A percentile compares a stretch with the other conserved stretches of the same genome.
phyloP scores from a whole-genome alignment of 2,888 invertebrate genomes.

The Smittia sp. region DNA sequence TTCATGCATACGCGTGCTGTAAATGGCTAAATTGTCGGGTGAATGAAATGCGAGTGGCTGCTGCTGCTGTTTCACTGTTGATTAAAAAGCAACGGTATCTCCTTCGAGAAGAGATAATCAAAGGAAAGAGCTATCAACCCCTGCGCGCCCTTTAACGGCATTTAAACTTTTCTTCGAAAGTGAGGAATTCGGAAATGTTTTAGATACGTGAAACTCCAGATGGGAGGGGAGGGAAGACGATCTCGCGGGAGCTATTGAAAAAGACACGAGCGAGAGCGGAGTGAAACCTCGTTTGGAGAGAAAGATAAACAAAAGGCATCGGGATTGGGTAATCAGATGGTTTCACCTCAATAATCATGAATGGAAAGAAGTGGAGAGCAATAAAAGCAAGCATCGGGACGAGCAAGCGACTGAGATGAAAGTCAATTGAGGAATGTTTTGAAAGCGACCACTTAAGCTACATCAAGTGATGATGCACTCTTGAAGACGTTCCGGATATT shows the following conservation, averaged over 20 bases:
- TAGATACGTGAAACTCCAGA: no score
- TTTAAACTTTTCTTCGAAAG: no score
- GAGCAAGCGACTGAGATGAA: neutral
- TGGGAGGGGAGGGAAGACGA: no score
- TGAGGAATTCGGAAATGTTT: no score
- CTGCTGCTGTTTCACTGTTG: neutral
- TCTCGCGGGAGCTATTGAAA: neutral
- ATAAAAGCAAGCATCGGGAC: neutral
- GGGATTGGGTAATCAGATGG: neutral
- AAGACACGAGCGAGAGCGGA: neutral
- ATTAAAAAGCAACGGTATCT: neutral
- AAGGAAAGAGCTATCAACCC: neutral
- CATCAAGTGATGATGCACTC: constrained; percentile 15
- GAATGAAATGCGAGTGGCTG: neutral
- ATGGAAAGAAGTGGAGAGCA: neutral
- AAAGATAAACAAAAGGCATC: neutral
- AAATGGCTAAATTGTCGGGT: neutral
- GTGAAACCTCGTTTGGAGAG: no score
- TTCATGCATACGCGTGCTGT: neutral
- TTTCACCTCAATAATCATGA: neutral
- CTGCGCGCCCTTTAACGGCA: no score
- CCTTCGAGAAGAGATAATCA: neutral
- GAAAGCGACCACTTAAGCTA: constrained; percentile 1
- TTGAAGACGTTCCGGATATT: constrained; percentile 2
- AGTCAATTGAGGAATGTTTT: neutral